These are phyloP conservation scores for Probosciger aterrimus DNA, from an alignment of 2,113 vertebrate species.

Conservation along the genomic window DNA sequence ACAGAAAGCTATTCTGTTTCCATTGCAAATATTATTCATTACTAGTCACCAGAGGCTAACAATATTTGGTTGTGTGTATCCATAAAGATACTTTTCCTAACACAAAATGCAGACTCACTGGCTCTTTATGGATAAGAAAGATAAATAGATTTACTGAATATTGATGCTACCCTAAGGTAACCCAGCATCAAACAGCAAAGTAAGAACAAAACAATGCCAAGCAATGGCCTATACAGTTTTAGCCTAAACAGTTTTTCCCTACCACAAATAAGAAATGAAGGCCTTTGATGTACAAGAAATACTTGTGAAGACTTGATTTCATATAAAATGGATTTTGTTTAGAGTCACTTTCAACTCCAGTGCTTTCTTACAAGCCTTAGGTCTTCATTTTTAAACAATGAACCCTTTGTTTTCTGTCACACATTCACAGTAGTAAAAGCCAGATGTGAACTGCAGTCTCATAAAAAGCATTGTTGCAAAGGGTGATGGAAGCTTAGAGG, in stretches of 20 bases:
- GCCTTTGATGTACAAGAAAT: constrained; percentile 48
- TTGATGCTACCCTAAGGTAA: neutral
- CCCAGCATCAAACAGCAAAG: neutral
- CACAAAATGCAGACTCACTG: neutral
- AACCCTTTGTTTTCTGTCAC: constrained; percentile 64
- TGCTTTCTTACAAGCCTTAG: constrained; percentile 51
- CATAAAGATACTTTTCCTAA: neutral
- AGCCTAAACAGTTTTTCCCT: neutral
- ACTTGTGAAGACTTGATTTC: constrained; percentile 47
- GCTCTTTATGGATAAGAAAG: neutral
- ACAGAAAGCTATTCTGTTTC: neutral
- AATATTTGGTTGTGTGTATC: neutral
- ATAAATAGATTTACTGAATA: neutral
- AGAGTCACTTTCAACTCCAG: constrained; percentile 58
- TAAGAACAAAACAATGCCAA: neutral
- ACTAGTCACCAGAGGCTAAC: neutral
- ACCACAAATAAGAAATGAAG: constrained; percentile 37
- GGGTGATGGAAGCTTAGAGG: constrained; percentile 66
- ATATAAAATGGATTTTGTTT: constrained; percentile 71
- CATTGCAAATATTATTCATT: neutral
- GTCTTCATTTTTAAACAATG: constrained; percentile 68
- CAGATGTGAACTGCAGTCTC: constrained; percentile 67
- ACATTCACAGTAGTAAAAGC: constrained; percentile 61
- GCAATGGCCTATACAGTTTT: neutral
- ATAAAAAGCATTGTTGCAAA: constrained; percentile 59